Evolutionary conservation across 2,888 invertebrate genomes (phyloP).

Genomic region (Allolobophora icterica): DNA sequence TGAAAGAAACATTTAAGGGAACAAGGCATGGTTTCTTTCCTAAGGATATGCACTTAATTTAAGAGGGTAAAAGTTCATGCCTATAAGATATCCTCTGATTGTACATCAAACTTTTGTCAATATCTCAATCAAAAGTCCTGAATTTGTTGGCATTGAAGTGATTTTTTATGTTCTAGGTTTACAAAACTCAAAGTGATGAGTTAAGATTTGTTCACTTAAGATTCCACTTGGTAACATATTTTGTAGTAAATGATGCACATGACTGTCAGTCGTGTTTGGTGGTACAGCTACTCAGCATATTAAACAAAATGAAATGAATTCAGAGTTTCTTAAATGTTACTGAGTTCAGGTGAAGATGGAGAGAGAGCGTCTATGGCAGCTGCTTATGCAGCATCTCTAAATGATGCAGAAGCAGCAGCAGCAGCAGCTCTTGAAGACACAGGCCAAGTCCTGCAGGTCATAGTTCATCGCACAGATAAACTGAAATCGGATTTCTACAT

Average conservation of each 20-base stretch:
- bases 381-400: conserved; percentile 30
- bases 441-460: conserved; percentile 67
- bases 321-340: neutral
- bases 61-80: too few relatives aligned
- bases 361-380: neutral
- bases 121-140: too few relatives aligned
- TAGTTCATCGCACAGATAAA: conserved; percentile 71
- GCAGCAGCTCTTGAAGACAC: conserved; percentile 41
- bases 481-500: conserved; percentile 71
- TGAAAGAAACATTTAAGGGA: neutral
- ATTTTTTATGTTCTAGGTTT: too few relatives aligned
- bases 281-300: too few relatives aligned
- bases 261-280: too few relatives aligned
- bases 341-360: neutral
- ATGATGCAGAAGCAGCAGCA: conserved; percentile 7
- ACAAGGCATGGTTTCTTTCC: neutral
- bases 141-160: too few relatives aligned
- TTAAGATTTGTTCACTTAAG: too few relatives aligned
- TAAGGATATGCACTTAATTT: neutral
- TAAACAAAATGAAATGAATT: neutral
- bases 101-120: too few relatives aligned
- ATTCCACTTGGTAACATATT: too few relatives aligned
- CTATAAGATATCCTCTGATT: too few relatives aligned
- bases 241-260: too few relatives aligned
- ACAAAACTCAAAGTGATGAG: too few relatives aligned